A percentile compares a stretch with the other conserved stretches of the same genome.
Evolutionary conservation across 1,140 invertebrate genomes (phyloP).

Genomic region (Dendrolimus punctatus): DNA sequence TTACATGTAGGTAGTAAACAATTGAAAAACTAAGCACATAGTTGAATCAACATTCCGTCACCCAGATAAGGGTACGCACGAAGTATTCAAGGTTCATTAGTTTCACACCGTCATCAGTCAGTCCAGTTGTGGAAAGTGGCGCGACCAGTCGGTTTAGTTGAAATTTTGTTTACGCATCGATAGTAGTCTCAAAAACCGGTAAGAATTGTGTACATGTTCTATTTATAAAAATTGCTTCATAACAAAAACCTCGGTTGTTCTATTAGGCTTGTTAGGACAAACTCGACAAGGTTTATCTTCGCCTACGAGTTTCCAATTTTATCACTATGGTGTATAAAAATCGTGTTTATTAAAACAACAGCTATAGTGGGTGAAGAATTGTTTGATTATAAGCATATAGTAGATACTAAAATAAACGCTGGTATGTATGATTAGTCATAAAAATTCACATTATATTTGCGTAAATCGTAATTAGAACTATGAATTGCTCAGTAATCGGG

Average conservation of each 20-base stretch:
- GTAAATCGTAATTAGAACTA: too few species aligned
- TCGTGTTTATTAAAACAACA: too few species aligned
- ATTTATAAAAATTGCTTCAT: conserved; percentile 9
- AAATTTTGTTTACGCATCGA: conserved; percentile 7
- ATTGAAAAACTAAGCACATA: conserved; percentile 11
- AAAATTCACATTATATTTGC: too few species aligned
- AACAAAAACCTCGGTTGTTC: conserved; percentile 8
- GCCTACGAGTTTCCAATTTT: too few species aligned
- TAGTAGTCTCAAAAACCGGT: conserved; percentile 17
- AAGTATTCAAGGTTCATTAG: conserved; percentile 11
- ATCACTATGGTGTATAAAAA: too few species aligned
- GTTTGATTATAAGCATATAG: too few species aligned
- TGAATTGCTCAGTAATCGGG: too few species aligned
- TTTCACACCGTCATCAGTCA: conserved; percentile 8
- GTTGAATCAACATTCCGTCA: conserved; percentile 24
- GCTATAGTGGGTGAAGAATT: too few species aligned
- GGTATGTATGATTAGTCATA: too few species aligned
- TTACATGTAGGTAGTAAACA: neutral
- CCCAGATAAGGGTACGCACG: conserved; percentile 27
- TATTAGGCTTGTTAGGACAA: conserved; percentile 9
- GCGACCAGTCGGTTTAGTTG: conserved; percentile 11
- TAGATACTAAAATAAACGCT: too few species aligned
- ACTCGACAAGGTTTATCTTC: conserved; percentile 6
- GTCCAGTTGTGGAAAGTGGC: conserved; percentile 16
- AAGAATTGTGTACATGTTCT: conserved; percentile 19